Conservation (phyloP, 2,888 invertebrate species). For the Andrena dorsata region DNA sequence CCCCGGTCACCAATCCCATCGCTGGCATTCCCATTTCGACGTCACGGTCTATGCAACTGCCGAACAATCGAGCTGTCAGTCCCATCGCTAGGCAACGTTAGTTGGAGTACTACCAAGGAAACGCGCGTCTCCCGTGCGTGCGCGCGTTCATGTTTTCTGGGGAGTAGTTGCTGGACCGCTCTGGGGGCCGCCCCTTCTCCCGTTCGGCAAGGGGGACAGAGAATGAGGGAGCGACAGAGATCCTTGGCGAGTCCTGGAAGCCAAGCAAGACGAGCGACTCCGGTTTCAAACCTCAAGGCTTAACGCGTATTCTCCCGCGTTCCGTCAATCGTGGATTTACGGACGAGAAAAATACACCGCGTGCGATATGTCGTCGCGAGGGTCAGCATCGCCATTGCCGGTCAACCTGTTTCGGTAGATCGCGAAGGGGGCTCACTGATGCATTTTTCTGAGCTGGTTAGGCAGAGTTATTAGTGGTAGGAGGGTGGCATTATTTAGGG, state of each 20-base stretch:
- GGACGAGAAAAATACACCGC: slow-evolving; percentile 38
- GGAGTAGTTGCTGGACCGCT: slow-evolving; percentile 73
- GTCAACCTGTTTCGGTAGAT: slow-evolving; percentile 28
- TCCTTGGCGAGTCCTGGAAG: slow-evolving; percentile 69
- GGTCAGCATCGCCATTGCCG: slow-evolving; percentile 9
- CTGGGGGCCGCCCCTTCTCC: slow-evolving; percentile 46
- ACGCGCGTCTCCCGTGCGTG: slow-evolving; percentile 37
- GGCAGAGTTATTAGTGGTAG: background rate
- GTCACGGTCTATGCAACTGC: background rate
- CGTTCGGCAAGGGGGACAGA: slow-evolving; percentile 16
- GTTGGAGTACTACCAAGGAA: slow-evolving; percentile 43
- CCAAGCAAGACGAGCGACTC: slow-evolving; percentile 67
- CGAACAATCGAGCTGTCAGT: background rate
- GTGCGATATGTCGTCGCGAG: slow-evolving; percentile 25
- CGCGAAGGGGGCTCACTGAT: background rate
- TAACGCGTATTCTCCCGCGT: slow-evolving; percentile 61
- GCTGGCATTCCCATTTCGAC: background rate
- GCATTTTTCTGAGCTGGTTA: background rate
- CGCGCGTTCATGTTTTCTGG: slow-evolving; percentile 55
- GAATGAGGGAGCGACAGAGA: slow-evolving; percentile 49
- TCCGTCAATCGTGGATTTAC: slow-evolving; percentile 67
- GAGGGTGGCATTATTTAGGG: no score
- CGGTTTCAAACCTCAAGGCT: slow-evolving; percentile 70
- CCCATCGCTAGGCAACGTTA: slow-evolving; percentile 46
- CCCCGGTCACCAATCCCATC: no score